A percentile compares a stretch with the other conserved stretches of the same genome.
These are phyloP conservation scores for Carassius auratus DNA, from an alignment of 2,113 vertebrate species.

Conservation along the genomic window DNA sequence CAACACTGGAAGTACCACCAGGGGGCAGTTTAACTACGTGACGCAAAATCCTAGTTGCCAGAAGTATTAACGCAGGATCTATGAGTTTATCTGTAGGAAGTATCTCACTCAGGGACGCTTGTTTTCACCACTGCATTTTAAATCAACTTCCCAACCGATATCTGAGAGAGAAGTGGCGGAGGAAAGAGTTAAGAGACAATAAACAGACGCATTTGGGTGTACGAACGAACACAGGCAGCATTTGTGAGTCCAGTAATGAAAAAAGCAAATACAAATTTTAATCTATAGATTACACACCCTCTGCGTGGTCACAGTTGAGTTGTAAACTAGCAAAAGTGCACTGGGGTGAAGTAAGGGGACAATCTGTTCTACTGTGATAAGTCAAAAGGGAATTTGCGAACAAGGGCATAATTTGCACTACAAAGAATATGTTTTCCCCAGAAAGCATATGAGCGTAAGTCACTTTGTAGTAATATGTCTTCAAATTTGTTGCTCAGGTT, in stretches of 20 bases:
- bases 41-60: constrained; percentile 65
- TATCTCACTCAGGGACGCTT: constrained; percentile 61
- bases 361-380: constrained; percentile 61
- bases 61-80: constrained; percentile 63
- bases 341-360: constrained; percentile 58
- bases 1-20: constrained; percentile 54
- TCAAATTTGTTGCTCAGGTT: constrained; percentile 46
- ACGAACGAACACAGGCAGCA: constrained; percentile 36
- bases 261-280: constrained; percentile 41
- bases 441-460: constrained; percentile 46
- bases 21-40: constrained; percentile 72
- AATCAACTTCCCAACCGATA: constrained; percentile 2
- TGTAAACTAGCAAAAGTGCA: constrained; percentile 52
- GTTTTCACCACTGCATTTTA: constrained; percentile 56
- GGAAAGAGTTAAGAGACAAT: neutral
- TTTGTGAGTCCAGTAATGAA: neutral
- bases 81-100: constrained; percentile 64
- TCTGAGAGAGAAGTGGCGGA: neutral
- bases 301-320: constrained; percentile 49
- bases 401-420: constrained; percentile 65
- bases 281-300: constrained; percentile 60
- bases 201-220: neutral
- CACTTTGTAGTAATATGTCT: constrained; percentile 49
- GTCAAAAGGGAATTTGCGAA: constrained; percentile 58
- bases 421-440: constrained; percentile 55